Evolutionary conservation across 2,888 invertebrate genomes (phyloP).

Genomic region (Alentia gelatinosa): DNA sequence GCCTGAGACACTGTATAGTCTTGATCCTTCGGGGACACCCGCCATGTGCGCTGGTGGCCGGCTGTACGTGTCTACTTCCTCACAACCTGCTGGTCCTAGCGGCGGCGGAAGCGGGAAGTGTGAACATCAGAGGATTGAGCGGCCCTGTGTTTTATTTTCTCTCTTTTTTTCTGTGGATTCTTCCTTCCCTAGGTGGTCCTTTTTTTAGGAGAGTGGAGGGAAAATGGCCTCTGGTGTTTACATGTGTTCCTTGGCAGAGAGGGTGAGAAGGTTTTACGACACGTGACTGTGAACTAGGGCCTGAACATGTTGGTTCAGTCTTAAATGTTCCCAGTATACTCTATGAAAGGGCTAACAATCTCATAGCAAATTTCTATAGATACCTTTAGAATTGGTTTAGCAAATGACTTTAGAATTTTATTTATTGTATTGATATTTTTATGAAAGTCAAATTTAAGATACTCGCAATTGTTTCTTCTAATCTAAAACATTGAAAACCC

Average conservation of each 20-base stretch:
- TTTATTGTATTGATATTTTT: no score
- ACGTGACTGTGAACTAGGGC: not conserved
- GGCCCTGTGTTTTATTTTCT: not conserved
- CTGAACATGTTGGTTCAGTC: not conserved
- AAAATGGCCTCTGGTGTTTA: not conserved
- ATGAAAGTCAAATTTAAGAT: no score
- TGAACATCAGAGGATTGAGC: not conserved
- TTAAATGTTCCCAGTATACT: no score
- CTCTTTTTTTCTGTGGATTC: not conserved
- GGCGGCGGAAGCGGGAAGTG: not conserved
- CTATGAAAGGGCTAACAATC: no score
- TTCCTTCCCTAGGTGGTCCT: not conserved
- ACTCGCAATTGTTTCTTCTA: no score
- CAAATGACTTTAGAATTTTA: no score
- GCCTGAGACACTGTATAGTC: no score
- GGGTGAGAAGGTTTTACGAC: not conserved
- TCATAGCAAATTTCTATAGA: no score
- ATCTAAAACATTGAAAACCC: no score
- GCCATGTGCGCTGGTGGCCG: slow-evolving; percentile 6
- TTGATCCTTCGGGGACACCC: not conserved
- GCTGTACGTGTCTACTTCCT: not conserved
- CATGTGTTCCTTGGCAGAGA: not conserved
- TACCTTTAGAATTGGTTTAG: no score
- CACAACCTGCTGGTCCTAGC: slow-evolving; percentile 23
- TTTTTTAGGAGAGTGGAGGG: not conserved